These are phyloP conservation scores for Sander lucioperca DNA, from an alignment of 2,113 vertebrate genomes.

Conservation along the genomic window DNA sequence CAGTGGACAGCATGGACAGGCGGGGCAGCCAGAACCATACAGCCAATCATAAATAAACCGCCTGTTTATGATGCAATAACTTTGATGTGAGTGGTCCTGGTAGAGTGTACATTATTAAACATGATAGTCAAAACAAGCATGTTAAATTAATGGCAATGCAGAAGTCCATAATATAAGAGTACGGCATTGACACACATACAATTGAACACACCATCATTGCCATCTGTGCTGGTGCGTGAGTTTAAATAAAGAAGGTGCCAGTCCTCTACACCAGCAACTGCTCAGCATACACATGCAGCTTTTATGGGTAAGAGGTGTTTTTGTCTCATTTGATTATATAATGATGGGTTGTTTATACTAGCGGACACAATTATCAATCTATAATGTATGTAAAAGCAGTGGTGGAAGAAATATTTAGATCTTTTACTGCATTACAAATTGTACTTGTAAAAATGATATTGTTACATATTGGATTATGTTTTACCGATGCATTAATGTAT, in stretches of 20 bases:
- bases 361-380: not conserved
- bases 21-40: not conserved
- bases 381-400: not conserved
- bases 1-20: not conserved
- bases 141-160: constrained; percentile 33
- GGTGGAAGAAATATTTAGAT: not conserved
- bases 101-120: constrained; percentile 45
- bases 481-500: not conserved
- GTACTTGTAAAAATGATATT: not conserved
- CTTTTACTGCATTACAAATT: not conserved
- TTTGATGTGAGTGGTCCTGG: constrained; percentile 36
- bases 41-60: constrained; percentile 1
- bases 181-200: constrained; percentile 5
- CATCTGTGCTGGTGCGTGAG: constrained; percentile 8
- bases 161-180: constrained; percentile 13
- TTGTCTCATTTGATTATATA: constrained; percentile 1
- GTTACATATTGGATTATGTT: not conserved
- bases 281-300: constrained; percentile 10
- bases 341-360: not conserved
- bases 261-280: not conserved
- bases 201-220: constrained; percentile 1
- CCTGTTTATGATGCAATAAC: constrained; percentile 18
- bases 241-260: constrained; percentile 3
- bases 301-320: constrained; percentile 2
- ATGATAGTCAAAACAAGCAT: constrained; percentile 38